Base-by-base conservation (phyloP, 2,888 invertebrate genomes). In the Rotaria sp. region DNA sequence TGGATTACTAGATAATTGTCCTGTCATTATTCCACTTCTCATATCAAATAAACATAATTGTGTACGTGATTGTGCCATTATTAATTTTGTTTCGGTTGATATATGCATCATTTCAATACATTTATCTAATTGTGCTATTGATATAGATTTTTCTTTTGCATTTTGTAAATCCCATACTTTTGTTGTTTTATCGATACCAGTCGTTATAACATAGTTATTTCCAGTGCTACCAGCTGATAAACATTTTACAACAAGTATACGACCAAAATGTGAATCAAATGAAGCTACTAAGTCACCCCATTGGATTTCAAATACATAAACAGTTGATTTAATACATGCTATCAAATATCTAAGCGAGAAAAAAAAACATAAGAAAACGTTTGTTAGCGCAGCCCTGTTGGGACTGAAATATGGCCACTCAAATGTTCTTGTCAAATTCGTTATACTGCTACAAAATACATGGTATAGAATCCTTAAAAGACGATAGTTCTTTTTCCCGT, bases 1-100 rank as follows among this genome's bases (percentile, higher is more conserved):
- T 48, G 85, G 85, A 67, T 57, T 85, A 35, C 57, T 35, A 30
- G 96, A 96, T 55, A 97, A 92, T 90, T 95, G 95, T 0, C 95
- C 93, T 87, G 95, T 92, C 26, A 97, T 92, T 88, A 94, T 94
- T 0, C 97, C 97, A 0, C 94, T 94, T 88, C 94, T 93, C 45
- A 96, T 93, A 91, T 96, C 95, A 96, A 97, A 98, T 2, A 98
- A 94, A 0, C 96, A 97, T 88, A 97, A 95, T 90, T 96, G 96
- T 89, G 95, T 95, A 87, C 98, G 93, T 0, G 98, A 97, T 0
- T 96, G 96, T 0, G 96, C 96, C 0, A 95, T 95, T 11, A 96
- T 97, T 67, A 96, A 92, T 86, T 94, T 94, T 84, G 94, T 93
- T 88, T 94, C 94, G 85, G 94, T n/a, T n/a, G n/a, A n/a, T n/a